A percentile compares a stretch with the other conserved stretches of the same genome.
phyloP scores from a whole-genome alignment of 2,113 vertebrate genomes.

The Centrocercus urophasianus region DNA sequence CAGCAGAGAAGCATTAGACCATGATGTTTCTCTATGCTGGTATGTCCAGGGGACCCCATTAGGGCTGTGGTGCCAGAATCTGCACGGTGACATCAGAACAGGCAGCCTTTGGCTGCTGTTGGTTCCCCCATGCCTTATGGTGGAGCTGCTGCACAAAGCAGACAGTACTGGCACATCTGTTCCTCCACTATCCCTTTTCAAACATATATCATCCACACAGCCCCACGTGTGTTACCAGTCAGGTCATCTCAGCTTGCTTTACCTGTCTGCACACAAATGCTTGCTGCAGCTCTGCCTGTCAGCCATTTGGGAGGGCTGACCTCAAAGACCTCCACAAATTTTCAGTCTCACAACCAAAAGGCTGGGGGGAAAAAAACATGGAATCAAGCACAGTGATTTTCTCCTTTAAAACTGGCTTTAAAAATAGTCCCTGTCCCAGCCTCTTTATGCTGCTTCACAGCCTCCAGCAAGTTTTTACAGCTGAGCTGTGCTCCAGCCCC shows the following conservation, averaged over 20 bases:
- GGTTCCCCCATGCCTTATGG: neutral
- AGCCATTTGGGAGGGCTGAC: neutral
- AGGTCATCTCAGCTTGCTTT: neutral
- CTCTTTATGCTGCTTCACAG: slow-evolving; percentile 7
- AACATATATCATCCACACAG: accelerated
- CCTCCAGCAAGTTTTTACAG: slow-evolving; percentile 45
- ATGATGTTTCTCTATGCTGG: neutral
- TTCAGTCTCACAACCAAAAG: neutral
- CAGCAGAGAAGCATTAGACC: neutral
- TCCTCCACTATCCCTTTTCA: neutral
- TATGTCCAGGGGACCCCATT: neutral
- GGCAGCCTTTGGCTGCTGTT: neutral
- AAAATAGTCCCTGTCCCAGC: neutral
- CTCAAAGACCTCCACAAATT: neutral
- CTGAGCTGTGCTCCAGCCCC: slow-evolving; percentile 1
- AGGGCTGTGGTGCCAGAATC: neutral
- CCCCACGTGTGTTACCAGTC: neutral
- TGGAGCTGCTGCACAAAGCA: neutral
- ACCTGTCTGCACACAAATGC: neutral
- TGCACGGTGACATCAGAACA: neutral
- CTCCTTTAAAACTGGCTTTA: neutral
- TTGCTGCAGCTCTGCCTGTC: neutral
- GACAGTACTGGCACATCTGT: neutral
- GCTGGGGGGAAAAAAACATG: neutral
- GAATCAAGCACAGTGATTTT: neutral